Evolutionary conservation across 2,888 invertebrate species (phyloP).

Genomic region (Limenitis camilla): DNA sequence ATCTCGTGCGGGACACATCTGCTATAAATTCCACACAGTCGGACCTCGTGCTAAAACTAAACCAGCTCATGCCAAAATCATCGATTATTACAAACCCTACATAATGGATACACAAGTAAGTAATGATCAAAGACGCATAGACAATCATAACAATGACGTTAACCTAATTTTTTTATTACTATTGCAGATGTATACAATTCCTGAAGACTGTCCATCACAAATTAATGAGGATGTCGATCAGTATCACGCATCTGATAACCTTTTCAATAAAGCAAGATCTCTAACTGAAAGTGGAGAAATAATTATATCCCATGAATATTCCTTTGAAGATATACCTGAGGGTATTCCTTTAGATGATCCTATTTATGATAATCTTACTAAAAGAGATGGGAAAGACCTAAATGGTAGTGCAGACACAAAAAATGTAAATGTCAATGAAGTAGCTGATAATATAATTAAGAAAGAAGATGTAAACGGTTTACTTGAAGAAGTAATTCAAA

Average conservation of each 20-base stretch:
- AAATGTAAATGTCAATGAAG: constrained; percentile 7
- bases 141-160: neutral
- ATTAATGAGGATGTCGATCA: constrained; percentile 41
- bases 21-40: constrained; percentile 47
- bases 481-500: neutral
- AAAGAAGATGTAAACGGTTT: neutral
- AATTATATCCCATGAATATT: constrained; percentile 51
- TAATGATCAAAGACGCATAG: neutral
- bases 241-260: constrained; percentile 47
- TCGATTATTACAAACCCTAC: constrained; percentile 78
- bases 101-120: constrained; percentile 69
- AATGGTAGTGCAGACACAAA: neutral
- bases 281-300: constrained; percentile 44
- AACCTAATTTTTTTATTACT: neutral
- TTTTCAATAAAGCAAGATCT: constrained; percentile 52
- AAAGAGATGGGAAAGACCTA: constrained; percentile 17
- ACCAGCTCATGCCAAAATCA: constrained; percentile 72
- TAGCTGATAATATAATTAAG: constrained; percentile 12
- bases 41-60: constrained; percentile 48
- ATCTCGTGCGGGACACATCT: constrained; percentile 39
- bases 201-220: constrained; percentile 59
- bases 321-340: constrained; percentile 59
- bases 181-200: constrained; percentile 58
- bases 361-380: constrained; percentile 49
- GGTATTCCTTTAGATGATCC: constrained; percentile 61